Percentiles rank a stretch among this genome's conserved stretches.
Evolutionary conservation across 2,797 vertebrate genomes (phyloP).

Genomic region (Astyanax mexicanus): DNA sequence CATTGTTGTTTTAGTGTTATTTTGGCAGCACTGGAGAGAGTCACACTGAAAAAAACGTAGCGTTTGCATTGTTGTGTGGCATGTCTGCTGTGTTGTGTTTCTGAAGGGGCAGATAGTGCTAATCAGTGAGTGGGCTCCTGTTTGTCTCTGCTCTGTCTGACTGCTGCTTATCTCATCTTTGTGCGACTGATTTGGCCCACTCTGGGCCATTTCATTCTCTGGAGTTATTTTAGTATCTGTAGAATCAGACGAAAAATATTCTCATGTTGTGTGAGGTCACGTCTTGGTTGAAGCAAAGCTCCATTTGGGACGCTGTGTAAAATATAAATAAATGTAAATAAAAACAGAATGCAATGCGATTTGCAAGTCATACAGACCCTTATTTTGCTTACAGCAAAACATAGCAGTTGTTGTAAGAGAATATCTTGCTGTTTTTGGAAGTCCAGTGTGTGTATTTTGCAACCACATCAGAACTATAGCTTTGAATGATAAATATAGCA

Average conservation of each 20-base stretch:
- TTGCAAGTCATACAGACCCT: too few species aligned
- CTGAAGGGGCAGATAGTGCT: constrained; percentile 37
- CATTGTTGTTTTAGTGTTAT: neutral
- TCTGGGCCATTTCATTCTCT: constrained; percentile 20
- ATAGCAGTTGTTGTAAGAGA: too few species aligned
- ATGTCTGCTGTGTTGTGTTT: constrained; percentile 1
- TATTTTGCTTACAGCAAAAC: too few species aligned
- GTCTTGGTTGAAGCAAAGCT: neutral
- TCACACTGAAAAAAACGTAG: neutral
- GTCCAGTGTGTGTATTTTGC: too few species aligned
- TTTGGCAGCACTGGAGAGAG: neutral
- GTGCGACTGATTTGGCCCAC: constrained; percentile 10
- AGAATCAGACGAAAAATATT: constrained; percentile 10
- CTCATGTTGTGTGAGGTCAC: neutral
- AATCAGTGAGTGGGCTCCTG: constrained; percentile 43
- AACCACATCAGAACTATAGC: too few species aligned
- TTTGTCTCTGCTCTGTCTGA: constrained; percentile 39
- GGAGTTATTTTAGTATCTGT: constrained; percentile 8
- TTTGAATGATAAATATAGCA: too few species aligned
- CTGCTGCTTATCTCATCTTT: constrained; percentile 31
- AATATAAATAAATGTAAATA: too few species aligned
- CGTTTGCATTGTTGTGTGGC: constrained; percentile 24
- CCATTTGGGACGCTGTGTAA: too few species aligned
- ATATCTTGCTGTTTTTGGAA: too few species aligned
- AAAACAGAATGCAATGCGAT: too few species aligned